These are phyloP conservation scores for Melanotaenia maccullochi DNA, from an alignment of 2,797 vertebrate species.

Conservation along the genomic window DNA sequence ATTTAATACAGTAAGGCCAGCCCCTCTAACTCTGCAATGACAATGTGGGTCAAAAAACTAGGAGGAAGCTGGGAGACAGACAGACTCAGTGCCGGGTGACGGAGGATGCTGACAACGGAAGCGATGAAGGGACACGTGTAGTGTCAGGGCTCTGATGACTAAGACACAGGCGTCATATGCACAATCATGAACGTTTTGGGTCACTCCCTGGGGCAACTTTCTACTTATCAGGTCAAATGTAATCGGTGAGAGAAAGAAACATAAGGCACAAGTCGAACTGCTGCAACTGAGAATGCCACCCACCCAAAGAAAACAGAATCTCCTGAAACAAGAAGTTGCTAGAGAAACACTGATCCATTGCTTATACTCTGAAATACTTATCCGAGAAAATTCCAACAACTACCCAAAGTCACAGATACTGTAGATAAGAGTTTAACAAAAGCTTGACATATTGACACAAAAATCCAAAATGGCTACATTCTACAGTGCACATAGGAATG, in stretches of 20 bases:
- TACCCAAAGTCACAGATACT: constrained; percentile 65
- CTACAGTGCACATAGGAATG: constrained; percentile 75
- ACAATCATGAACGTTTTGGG: constrained; percentile 66
- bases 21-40: constrained; percentile 49
- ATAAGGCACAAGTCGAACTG: constrained; percentile 87
- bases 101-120: constrained; percentile 62
- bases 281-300: constrained; percentile 71
- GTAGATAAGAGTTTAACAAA: constrained; percentile 68
- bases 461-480: constrained; percentile 75
- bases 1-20: constrained; percentile 51
- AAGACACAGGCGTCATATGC: constrained; percentile 67
- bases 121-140: constrained; percentile 63
- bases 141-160: constrained; percentile 58
- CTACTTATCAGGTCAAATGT: constrained; percentile 74
- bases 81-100: constrained; percentile 27
- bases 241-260: constrained; percentile 82
- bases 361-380: constrained; percentile 69
- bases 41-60: constrained; percentile 44
- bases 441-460: constrained; percentile 64
- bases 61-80: constrained; percentile 32
- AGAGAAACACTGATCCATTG: constrained; percentile 71
- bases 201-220: constrained; percentile 56
- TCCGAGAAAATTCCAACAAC: constrained; percentile 56
- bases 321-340: constrained; percentile 58
- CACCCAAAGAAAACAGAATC: constrained; percentile 55